Evolutionary conservation across 2,113 vertebrate species (phyloP), one percentile per base, ranked within the genome.

Genomic region (Myotis brandtii): DNA sequence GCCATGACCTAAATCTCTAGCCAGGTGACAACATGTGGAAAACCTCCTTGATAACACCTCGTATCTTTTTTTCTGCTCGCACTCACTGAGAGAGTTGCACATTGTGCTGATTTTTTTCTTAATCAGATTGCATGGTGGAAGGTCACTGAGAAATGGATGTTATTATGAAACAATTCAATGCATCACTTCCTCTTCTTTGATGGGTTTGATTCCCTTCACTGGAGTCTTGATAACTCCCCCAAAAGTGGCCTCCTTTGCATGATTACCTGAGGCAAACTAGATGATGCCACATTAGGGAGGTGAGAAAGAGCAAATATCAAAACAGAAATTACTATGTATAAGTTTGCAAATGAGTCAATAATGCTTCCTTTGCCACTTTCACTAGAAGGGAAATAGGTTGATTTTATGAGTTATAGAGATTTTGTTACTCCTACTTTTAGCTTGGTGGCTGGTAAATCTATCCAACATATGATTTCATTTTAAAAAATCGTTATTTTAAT

Each of bases 1-100:
- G 43, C 27, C 43, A 27, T 86, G 88, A 93, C 93, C 97, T 96
- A 91, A 97, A 89, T 96, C 96, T 96, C 0, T 81, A 83, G 94
- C 79, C 77, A 93, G 89, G 20, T 85, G 89, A 98, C 94, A 98
- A 86, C 77, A 87, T 87, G 86, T 95, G 96, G 90, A 96, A 98
- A 98, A 83, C 82, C 93, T 96, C 18, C 67, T 95, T 94, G 86
- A 92, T 92, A 93, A 95, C 32, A 80, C 54, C 14, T 67, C 73
- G 91, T 96, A 97, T 94, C 46, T 59, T 95, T 93, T 93, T 50
- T 81, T 75, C 81, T 77, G 48, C 0, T 21, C 11, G 0, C 13
- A 86, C 14, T 94, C 21, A 79, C 64, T 34, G 4, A 90, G 52
- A 96, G 94, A 97, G 27, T 25, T 94, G 80, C 37, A 87, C 54